Percentiles rank a stretch among this genome's conserved stretches.
These are phyloP conservation scores for Mesoclemmys tuberculata DNA, from an alignment of 2,113 vertebrate species.

Conservation along the genomic window DNA sequence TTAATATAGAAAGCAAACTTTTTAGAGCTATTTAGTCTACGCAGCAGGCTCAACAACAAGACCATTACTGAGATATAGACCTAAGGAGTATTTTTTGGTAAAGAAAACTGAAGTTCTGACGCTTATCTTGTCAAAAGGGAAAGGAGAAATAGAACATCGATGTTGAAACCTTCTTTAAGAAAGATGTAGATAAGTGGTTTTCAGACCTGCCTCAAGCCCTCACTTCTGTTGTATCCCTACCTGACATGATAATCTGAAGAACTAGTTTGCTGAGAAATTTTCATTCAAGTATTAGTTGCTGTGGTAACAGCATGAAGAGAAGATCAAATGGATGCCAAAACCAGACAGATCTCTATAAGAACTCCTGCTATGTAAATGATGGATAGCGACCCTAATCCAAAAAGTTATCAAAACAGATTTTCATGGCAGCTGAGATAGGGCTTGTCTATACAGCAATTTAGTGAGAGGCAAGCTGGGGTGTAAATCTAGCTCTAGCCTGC, in stretches of 20 bases:
- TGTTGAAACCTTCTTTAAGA: background rate
- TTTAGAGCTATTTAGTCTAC: slow-evolving; percentile 5
- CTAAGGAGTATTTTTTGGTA: background rate
- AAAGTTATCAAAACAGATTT: slow-evolving; percentile 8
- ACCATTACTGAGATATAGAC: background rate
- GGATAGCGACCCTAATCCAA: slow-evolving; percentile 15
- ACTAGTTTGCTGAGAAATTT: slow-evolving; percentile 15
- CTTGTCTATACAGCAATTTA: background rate
- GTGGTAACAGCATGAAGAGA: slow-evolving; percentile 62
- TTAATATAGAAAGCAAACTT: slow-evolving; percentile 5
- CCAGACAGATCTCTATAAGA: slow-evolving; percentile 29
- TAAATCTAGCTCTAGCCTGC: background rate
- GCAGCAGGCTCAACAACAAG: background rate
- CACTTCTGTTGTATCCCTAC: slow-evolving; percentile 23
- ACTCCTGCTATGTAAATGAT: background rate
- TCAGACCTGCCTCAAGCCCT: slow-evolving; percentile 5
- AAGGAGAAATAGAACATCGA: background rate
- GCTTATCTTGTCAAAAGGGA: slow-evolving; percentile 5
- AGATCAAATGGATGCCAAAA: slow-evolving; percentile 33
- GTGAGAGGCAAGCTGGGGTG: background rate
- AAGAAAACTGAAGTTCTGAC: background rate
- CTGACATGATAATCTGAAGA: background rate
- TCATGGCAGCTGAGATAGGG: background rate
- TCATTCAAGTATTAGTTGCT: slow-evolving; percentile 59
- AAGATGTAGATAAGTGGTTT: background rate